phyloP scores from a whole-genome alignment of 1,140 invertebrate species.

The Zaprionus davidi region DNA sequence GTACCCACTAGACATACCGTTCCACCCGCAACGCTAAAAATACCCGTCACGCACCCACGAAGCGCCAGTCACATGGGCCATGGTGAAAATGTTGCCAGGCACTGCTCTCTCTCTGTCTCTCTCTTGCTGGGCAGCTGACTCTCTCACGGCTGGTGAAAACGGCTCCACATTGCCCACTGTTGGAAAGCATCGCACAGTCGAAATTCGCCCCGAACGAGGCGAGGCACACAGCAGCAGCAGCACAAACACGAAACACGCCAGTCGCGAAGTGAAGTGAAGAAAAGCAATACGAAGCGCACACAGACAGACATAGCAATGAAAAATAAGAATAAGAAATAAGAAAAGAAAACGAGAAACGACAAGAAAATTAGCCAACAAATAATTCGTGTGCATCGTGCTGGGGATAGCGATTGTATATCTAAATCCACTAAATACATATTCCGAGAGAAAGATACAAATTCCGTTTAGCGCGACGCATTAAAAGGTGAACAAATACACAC shows the following conservation, averaged over 20 bases:
- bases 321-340: conserved; percentile 34
- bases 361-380: conserved; percentile 43
- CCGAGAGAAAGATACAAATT: conserved; percentile 33
- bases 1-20: conserved; percentile 52
- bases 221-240: conserved; percentile 50
- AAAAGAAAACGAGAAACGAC: conserved; percentile 31
- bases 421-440: conserved; percentile 26
- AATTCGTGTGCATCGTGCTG: conserved; percentile 37
- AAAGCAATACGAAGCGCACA: conserved; percentile 51
- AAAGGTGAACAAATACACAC: conserved; percentile 51
- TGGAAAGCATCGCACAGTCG: conserved; percentile 55
- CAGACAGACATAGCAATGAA: conserved; percentile 12
- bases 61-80: conserved; percentile 72
- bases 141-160: conserved; percentile 12
- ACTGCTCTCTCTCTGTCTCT: conserved; percentile 31
- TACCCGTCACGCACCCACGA: conserved; percentile 62
- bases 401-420: neutral
- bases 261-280: conserved; percentile 65
- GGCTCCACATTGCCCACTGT: conserved; percentile 29
- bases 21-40: conserved; percentile 73
- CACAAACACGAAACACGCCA: conserved; percentile 34
- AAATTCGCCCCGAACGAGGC: conserved; percentile 75
- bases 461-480: conserved; percentile 51
- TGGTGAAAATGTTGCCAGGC: conserved; percentile 63
- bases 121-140: conserved; percentile 5